These are phyloP conservation scores for Drosophila pallidifrons DNA, from an alignment of 1,140 invertebrate species.

Conservation along the genomic window DNA sequence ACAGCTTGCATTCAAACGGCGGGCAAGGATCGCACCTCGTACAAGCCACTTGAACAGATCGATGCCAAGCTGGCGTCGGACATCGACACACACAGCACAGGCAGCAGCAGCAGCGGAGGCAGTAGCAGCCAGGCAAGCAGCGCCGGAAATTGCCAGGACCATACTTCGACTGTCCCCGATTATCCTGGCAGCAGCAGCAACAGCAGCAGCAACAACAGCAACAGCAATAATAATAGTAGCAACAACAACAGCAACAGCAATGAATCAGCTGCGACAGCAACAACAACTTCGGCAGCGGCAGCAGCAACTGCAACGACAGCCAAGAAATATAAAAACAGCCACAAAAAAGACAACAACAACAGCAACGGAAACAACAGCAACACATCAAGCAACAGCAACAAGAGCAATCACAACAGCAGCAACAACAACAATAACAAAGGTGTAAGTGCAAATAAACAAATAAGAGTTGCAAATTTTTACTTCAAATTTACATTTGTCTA, in stretches of 20 bases:
- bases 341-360: conserved; percentile 68
- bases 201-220: conserved; percentile 36
- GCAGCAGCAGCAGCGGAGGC: conserved; percentile 53
- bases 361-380: conserved; percentile 33
- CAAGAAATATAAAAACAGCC: conserved; percentile 67
- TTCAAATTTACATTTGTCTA: no score
- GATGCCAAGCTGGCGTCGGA: conserved; percentile 75
- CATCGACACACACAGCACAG: conserved; percentile 71
- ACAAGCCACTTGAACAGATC: conserved; percentile 86
- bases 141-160: conserved; percentile 56
- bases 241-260: conserved; percentile 25
- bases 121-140: conserved; percentile 46
- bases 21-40: conserved; percentile 86
- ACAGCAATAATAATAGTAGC: conserved; percentile 16
- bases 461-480: no score
- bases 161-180: conserved; percentile 26
- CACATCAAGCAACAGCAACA: conserved; percentile 44
- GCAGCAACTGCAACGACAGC: conserved; percentile 17
- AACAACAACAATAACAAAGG: conserved; percentile 49
- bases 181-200: conserved; percentile 34
- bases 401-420: conserved; percentile 35
- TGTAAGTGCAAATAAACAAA: conserved; percentile 46
- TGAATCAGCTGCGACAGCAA: conserved; percentile 29
- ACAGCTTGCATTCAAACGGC: conserved; percentile 86
- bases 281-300: conserved; percentile 6